Evolutionary conservation across 2,797 vertebrate genomes (phyloP).

Genomic region (Rhinatrema bivittatum): DNA sequence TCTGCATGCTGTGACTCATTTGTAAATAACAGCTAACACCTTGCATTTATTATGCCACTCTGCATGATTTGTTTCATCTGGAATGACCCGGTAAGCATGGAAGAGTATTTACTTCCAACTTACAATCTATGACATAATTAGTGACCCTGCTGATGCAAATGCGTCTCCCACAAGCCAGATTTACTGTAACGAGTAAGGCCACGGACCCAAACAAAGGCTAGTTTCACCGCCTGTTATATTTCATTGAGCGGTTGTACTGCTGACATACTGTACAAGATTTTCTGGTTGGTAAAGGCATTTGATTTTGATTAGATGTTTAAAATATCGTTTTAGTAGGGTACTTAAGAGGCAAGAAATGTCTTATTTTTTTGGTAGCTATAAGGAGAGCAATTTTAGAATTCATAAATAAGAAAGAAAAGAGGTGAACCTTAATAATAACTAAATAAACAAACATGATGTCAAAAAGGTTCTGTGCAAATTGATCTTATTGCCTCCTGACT

Average conservation of each 20-base stretch:
- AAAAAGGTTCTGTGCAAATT: no score
- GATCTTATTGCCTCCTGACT: no score
- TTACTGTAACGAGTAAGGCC: constrained; percentile 13
- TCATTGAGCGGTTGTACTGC: not conserved
- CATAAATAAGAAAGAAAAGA: no score
- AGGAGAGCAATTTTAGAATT: no score
- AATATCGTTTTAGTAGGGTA: no score
- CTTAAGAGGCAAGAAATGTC: no score
- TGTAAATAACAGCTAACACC: constrained; percentile 12
- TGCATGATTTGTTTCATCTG: constrained; percentile 6
- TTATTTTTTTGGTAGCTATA: no score
- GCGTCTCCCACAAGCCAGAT: not conserved
- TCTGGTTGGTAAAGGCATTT: not conserved
- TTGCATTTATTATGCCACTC: constrained; percentile 8
- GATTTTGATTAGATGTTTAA: no score
- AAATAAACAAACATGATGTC: no score
- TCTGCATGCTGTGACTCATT: constrained; percentile 1
- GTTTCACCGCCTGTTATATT: not conserved
- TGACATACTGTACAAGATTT: not conserved
- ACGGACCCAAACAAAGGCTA: constrained; percentile 12
- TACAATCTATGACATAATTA: constrained; percentile 15
- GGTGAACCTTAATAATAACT: no score
- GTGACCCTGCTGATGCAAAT: constrained; percentile 1
- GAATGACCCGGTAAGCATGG: constrained; percentile 7
- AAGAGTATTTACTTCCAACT: constrained; percentile 7